Evolutionary conservation across 2,888 invertebrate species (phyloP).

Genomic region (Tricholauxania praeusta): DNA sequence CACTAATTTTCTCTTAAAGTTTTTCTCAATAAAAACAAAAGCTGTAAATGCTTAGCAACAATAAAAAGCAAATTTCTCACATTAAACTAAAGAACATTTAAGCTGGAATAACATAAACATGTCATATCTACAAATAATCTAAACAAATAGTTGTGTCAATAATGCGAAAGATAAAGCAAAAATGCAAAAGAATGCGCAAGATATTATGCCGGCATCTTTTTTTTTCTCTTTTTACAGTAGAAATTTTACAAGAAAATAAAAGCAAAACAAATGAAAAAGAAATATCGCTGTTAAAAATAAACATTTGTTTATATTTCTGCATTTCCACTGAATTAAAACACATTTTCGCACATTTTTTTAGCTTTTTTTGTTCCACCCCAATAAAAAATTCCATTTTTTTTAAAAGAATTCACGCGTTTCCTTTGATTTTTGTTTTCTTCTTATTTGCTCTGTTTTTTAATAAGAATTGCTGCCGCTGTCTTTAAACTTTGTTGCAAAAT

Average conservation of each 20-base stretch:
- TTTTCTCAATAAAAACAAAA: no score
- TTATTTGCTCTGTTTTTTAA: neutral
- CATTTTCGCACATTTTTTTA: conserved; percentile 18
- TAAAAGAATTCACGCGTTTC: neutral
- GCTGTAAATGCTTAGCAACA: no score
- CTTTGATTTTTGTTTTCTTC: neutral
- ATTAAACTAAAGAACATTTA: neutral
- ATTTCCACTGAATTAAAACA: conserved; percentile 21
- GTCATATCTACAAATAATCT: conserved; percentile 14
- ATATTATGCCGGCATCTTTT: neutral
- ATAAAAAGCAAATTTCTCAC: neutral
- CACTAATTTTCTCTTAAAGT: no score
- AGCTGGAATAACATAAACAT: conserved; percentile 13
- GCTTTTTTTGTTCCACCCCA: neutral
- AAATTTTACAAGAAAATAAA: neutral
- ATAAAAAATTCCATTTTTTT: neutral
- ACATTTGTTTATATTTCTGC: conserved; percentile 9
- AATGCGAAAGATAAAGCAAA: neutral
- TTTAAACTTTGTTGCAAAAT: neutral
- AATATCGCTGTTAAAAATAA: conserved; percentile 2
- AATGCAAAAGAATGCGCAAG: neutral
- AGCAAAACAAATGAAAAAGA: neutral
- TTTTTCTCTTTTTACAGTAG: neutral
- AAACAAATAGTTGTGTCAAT: conserved; percentile 12
- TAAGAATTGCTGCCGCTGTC: no score